Base-by-base conservation (phyloP, 2,888 invertebrate genomes). In the Seira sanloemensis region DNA sequence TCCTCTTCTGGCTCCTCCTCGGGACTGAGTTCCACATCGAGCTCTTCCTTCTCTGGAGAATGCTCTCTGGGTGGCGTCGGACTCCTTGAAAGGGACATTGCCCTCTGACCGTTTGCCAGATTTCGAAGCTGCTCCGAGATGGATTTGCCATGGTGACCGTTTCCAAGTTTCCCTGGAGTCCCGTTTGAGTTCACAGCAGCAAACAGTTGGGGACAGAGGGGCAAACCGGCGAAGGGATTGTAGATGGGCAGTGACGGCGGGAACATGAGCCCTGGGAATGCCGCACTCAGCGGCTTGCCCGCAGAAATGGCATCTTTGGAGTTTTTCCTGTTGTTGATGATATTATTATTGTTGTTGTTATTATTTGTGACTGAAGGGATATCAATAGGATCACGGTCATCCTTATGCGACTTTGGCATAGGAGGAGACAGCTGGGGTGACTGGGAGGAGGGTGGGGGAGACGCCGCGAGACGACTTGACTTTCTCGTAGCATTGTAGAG, bases 141-240 rank as follows among this genome's bases (percentile, higher is more conserved):
- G 94, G 5, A 92, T 93, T 1, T 94, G 93, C 4, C 94, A 93
- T 9, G 95, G n/a, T n/a, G n/a, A 94, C 46, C 82, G 65, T 84
- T 81, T 23, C 75, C 73, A 16, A 78, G 67, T 50, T 69, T 69
- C 19, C 58, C 46, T 16, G 68, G 73, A 16, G 68, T 73, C 1
- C 84, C 84, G 37, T 86, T 76, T 1, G 79, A 66, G 21, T 78
- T 78, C 1, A 84, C 87, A 5, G 87, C 83, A 19, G 87, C 86
- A 83, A 89, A 89, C 26, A 89, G 73, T 76, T 88, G 88, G 19
- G 87, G 89, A 62, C 86, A 86, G n/a, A 89, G 66, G 21, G 89
- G 86, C 26, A 88, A 68, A 7, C 83, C 88, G 9, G 88, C 87
- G 72, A 89, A 89, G 2, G 89, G 89, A 69, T 89, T 89, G 86